Evolutionary conservation across 2,113 vertebrate species (phyloP).

Genomic region (Salvator merianae): DNA sequence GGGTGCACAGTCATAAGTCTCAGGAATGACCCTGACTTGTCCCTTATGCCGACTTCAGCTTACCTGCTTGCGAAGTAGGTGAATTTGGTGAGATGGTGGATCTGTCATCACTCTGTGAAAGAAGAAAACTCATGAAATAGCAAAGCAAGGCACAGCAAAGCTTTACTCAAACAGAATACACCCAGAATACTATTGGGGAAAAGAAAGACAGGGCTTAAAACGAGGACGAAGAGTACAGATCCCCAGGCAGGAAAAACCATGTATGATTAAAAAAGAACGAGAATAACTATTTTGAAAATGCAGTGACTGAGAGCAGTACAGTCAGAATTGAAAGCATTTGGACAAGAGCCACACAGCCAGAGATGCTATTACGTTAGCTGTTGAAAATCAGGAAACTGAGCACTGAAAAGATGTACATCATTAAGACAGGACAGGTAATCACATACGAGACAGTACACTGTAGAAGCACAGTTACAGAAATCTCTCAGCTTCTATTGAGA

Average conservation of each 20-base stretch:
- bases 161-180: slow-evolving; percentile 13
- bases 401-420: neutral
- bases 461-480: neutral
- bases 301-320: neutral
- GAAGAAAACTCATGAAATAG: slow-evolving; percentile 36
- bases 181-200: neutral
- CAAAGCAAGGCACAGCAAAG: slow-evolving; percentile 29
- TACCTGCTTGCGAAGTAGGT: slow-evolving; percentile 82
- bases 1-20: neutral
- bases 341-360: neutral
- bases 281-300: neutral
- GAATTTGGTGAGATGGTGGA: slow-evolving; percentile 76
- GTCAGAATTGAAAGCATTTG: neutral
- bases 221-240: neutral
- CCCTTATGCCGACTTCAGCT: slow-evolving; percentile 34
- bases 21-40: neutral
- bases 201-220: slow-evolving; percentile 5
- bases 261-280: neutral
- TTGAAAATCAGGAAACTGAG: slow-evolving; percentile 6
- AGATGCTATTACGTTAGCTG: neutral
- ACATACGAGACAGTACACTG: neutral
- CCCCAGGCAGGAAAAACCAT: neutral
- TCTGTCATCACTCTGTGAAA: slow-evolving; percentile 85
- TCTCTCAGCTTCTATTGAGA: no score
- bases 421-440: neutral